Evolutionary conservation across 2,888 invertebrate species (phyloP).

Genomic region (Agrochola lychnidis): DNA sequence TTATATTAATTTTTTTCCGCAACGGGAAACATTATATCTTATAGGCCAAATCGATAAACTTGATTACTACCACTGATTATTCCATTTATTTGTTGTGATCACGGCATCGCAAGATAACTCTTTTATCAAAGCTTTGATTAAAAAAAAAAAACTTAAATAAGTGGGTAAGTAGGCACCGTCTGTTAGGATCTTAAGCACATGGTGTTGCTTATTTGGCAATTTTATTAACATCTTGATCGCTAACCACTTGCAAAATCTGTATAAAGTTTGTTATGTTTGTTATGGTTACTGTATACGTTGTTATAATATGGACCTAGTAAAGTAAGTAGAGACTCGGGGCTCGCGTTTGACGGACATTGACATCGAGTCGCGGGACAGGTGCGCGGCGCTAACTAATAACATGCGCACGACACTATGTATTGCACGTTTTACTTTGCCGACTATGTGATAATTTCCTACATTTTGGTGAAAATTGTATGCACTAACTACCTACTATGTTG

Average conservation of each 20-base stretch:
- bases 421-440: slow-evolving; percentile 53
- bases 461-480: slow-evolving; percentile 12
- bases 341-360: slow-evolving; percentile 88
- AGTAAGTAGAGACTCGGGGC: slow-evolving; percentile 63
- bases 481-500: background rate
- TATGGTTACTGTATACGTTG: slow-evolving; percentile 36
- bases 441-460: slow-evolving; percentile 33
- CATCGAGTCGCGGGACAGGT: slow-evolving; percentile 82
- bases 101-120: slow-evolving; percentile 12
- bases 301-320: slow-evolving; percentile 56
- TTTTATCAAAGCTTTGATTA: background rate
- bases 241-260: slow-evolving; percentile 1
- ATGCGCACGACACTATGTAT: slow-evolving; percentile 69
- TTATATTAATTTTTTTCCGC: slow-evolving; percentile 36
- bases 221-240: background rate
- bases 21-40: slow-evolving; percentile 66
- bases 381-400: slow-evolving; percentile 78
- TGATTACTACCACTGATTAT: slow-evolving; percentile 30
- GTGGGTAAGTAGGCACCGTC: too few species aligned
- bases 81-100: slow-evolving; percentile 8
- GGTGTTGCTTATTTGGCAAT: slow-evolving; percentile 1
- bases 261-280: background rate
- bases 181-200: background rate
- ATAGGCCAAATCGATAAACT: slow-evolving; percentile 46
- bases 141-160: background rate